Base-by-base conservation (phyloP, 2,888 invertebrate genomes). In the Diaphora mendica region DNA sequence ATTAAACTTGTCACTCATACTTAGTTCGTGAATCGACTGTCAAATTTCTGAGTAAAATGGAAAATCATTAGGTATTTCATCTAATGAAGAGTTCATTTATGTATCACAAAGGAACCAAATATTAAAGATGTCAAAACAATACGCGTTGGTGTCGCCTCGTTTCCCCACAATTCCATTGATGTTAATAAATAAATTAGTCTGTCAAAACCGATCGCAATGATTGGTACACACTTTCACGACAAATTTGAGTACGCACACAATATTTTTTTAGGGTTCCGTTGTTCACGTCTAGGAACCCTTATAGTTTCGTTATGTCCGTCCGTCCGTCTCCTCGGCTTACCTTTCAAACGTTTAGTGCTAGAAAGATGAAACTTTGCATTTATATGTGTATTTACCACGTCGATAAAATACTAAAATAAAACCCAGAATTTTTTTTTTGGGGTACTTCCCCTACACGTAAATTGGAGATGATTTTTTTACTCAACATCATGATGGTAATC, bases 191-290 rank as follows among this genome's bases (percentile, higher is more conserved):
- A 69, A 69, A 69, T 90, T 87, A 87, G 83, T 76, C 81, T 85
- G 88, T 86, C 89, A 87, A 87, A 89, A 86, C 84, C 86, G 85
- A 87, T 84, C 82, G 78, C 75, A 82, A 83, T 80, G 82, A 82
- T 89, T 79, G 79, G 79, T 78, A 85, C 82, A 73, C 9, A 68
- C 76, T 79, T 33, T 30, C 17, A 64, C 15, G 30, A 30, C 33
- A 48, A 71, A 51, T 55, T 39, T 67, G 3, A 39, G 26, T 66
- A 26, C 67, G 39, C 35, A n/a, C 55, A 1, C n/a, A 39, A 11
- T 39, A 39, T 11, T 11, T 39, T 39, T 39, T 39, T 39, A 39
- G 9, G 11, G 11, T 39, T 39, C 39, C 39, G 11, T 39, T 11
- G 11, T 39, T 39, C 39, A 39, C 39, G 11, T 39, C 39, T 39